These are phyloP conservation scores for Cylloceria caligata DNA, from an alignment of 2,888 invertebrate genomes.

Conservation along the genomic window DNA sequence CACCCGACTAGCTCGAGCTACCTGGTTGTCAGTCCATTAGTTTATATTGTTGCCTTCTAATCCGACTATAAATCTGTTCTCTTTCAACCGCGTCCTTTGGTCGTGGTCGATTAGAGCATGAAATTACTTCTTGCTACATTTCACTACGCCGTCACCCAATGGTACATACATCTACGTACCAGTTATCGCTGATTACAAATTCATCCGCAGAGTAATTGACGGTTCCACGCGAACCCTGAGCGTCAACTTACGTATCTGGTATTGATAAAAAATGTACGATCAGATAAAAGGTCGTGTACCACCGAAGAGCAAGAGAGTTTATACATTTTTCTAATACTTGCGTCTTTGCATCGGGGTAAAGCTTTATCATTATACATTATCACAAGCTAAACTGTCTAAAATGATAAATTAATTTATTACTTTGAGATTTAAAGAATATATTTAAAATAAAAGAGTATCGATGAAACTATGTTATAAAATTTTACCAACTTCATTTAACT, in stretches of 20 bases:
- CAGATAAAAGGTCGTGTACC: background rate
- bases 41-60: slow-evolving; percentile 66
- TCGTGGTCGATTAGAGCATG: slow-evolving; percentile 41
- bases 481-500: background rate
- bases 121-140: slow-evolving; percentile 55
- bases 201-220: slow-evolving; percentile 51
- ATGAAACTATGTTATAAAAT: background rate
- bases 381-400: background rate
- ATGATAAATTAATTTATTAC: background rate
- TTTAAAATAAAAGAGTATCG: background rate
- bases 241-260: background rate
- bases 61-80: slow-evolving; percentile 56
- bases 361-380: background rate
- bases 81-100: slow-evolving; percentile 48
- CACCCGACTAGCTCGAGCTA: no score
- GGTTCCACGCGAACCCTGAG: background rate
- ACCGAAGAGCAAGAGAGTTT: no score
- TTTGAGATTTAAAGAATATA: background rate
- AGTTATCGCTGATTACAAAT: slow-evolving; percentile 64
- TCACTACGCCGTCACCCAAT: slow-evolving; percentile 14
- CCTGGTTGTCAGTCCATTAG: slow-evolving; percentile 42
- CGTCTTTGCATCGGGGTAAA: background rate
- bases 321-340: background rate
- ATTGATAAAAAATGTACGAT: slow-evolving; percentile 15
- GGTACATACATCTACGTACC: background rate